Evolutionary conservation across 2,113 vertebrate species (phyloP).

Genomic region (Bufo gargarizans): DNA sequence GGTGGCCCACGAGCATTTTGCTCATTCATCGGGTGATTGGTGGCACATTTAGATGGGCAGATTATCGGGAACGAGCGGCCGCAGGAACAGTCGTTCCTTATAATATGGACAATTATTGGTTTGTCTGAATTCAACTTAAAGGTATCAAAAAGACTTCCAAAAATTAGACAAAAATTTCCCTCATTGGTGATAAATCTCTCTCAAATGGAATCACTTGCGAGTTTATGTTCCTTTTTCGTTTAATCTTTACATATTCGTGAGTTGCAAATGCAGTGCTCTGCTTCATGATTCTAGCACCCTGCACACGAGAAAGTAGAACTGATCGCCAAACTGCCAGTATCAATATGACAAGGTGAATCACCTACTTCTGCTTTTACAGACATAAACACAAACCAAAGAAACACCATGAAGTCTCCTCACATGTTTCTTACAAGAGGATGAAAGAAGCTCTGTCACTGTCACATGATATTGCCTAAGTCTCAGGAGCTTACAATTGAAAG

Average conservation of each 20-base stretch:
- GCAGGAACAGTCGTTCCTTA: too few species aligned
- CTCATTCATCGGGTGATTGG: too few species aligned
- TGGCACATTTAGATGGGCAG: too few species aligned
- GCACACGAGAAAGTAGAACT: conserved; percentile 31
- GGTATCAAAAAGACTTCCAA: neutral
- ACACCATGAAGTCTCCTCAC: neutral
- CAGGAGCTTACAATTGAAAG: neutral
- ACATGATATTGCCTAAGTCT: neutral
- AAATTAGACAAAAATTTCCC: neutral
- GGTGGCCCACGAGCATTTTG: too few species aligned
- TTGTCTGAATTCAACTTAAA: too few species aligned
- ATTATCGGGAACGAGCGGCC: too few species aligned
- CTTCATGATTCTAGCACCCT: neutral
- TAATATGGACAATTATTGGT: too few species aligned
- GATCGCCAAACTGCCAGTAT: neutral
- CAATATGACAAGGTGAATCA: neutral
- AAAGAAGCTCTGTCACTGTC: neutral
- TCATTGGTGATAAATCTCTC: neutral
- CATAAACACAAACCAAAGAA: neutral
- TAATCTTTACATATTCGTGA: too few species aligned
- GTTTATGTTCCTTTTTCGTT: neutral
- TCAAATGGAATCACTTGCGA: neutral
- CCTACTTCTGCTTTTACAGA: conserved; percentile 44
- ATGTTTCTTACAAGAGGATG: neutral
- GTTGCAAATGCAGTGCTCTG: neutral